These are phyloP conservation scores for Prosapia bicincta DNA, from an alignment of 2,888 invertebrate species.

Conservation along the genomic window DNA sequence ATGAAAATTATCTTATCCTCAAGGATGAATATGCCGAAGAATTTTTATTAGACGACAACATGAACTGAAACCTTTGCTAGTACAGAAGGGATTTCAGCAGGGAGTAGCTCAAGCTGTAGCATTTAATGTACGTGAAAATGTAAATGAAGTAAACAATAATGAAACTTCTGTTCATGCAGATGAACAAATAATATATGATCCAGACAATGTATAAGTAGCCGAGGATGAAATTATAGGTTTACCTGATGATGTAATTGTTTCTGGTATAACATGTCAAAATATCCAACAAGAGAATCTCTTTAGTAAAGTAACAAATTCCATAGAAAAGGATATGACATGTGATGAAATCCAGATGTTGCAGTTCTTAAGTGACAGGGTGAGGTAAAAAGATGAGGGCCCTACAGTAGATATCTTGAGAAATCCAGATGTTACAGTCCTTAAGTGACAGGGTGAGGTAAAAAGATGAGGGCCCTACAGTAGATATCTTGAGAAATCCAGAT, in stretches of 20 bases:
- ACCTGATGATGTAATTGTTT: background rate
- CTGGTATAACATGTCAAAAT: background rate
- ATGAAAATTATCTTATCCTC: constrained; percentile 37
- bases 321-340: constrained; percentile 4
- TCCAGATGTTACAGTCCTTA: too few relatives aligned
- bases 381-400: background rate
- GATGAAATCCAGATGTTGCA: background rate
- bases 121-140: background rate
- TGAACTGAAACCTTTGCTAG: constrained; percentile 7
- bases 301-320: constrained; percentile 28
- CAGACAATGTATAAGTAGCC: background rate
- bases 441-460: background rate
- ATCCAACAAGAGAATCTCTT: constrained; percentile 33
- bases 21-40: constrained; percentile 16
- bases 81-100: constrained; percentile 3
- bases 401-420: background rate
- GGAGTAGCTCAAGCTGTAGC: constrained; percentile 7
- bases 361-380: background rate
- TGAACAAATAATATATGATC: background rate
- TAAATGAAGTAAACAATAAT: background rate
- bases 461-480: background rate
- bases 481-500: background rate
- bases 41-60: background rate
- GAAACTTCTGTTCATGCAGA: background rate
- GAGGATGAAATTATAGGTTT: background rate